Conservation (phyloP, 1,140 invertebrate species). For the Apis mellifera region DNA sequence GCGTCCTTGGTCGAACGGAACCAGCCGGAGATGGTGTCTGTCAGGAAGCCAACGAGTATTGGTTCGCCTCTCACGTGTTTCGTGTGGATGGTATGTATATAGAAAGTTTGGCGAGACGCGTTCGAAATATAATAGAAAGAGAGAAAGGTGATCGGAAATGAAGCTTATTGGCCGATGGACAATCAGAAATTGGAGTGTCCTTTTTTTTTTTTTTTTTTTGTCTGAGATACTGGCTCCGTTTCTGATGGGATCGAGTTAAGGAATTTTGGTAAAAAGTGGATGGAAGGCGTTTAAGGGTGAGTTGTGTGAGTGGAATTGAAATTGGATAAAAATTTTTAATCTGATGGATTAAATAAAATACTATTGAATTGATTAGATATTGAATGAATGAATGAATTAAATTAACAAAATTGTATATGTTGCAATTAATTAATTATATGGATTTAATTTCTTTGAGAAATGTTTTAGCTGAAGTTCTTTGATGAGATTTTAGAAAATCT, state of each 20-base stretch:
- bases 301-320: too few species aligned
- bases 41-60: constrained; percentile 67
- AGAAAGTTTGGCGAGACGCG: constrained; percentile 31
- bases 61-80: constrained; percentile 49
- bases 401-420: too few species aligned
- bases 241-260: not conserved
- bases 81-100: constrained; percentile 2
- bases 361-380: too few species aligned
- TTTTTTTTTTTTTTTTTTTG: not conserved
- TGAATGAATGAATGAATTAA: too few species aligned
- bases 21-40: constrained; percentile 68
- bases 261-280: not conserved
- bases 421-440: too few species aligned
- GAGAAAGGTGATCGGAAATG: not conserved
- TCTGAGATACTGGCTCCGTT: not conserved
- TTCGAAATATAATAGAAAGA: constrained; percentile 1
- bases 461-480: too few species aligned
- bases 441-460: too few species aligned
- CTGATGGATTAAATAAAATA: too few species aligned
- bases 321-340: too few species aligned
- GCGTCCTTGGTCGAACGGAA: constrained; percentile 44
- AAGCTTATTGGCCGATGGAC: constrained; percentile 21
- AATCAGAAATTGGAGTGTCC: not conserved
- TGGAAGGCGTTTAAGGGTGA: too few species aligned
- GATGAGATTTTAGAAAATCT: too few species aligned